phyloP scores from a whole-genome alignment of 2,797 vertebrate genomes.

The Poecile montanus region DNA sequence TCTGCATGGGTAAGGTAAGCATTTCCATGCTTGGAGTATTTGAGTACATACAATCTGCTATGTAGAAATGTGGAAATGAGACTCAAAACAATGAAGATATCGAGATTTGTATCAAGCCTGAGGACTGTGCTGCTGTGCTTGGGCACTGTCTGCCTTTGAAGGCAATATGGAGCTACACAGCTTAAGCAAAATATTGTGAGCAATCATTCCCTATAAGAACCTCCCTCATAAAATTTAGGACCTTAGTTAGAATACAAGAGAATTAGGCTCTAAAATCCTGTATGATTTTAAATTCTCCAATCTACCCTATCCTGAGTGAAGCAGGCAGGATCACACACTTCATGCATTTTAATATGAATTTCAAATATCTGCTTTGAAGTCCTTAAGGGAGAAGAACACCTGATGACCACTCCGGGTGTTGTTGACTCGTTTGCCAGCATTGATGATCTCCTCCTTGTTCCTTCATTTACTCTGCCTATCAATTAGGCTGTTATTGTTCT shows the following conservation, averaged over 20 bases:
- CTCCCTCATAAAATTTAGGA: not conserved
- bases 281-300: not conserved
- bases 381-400: not conserved
- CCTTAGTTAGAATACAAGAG: not conserved
- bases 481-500: conserved; percentile 37
- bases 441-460: not conserved
- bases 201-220: not conserved
- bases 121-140: not conserved
- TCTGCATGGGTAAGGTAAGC: not conserved
- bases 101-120: not conserved
- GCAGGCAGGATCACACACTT: not conserved
- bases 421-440: not conserved
- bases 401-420: not conserved
- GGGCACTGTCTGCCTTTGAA: not conserved
- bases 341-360: not conserved
- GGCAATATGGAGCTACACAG: not conserved
- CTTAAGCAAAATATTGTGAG: not conserved
- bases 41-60: not conserved
- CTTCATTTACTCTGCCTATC: not conserved
- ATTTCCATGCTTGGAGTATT: not conserved
- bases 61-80: not conserved
- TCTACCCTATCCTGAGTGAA: not conserved
- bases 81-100: not conserved
- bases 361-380: not conserved
- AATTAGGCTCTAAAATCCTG: not conserved